Evolutionary conservation across 1,140 invertebrate genomes (phyloP).

Genomic region (Cherax quadricarinatus): DNA sequence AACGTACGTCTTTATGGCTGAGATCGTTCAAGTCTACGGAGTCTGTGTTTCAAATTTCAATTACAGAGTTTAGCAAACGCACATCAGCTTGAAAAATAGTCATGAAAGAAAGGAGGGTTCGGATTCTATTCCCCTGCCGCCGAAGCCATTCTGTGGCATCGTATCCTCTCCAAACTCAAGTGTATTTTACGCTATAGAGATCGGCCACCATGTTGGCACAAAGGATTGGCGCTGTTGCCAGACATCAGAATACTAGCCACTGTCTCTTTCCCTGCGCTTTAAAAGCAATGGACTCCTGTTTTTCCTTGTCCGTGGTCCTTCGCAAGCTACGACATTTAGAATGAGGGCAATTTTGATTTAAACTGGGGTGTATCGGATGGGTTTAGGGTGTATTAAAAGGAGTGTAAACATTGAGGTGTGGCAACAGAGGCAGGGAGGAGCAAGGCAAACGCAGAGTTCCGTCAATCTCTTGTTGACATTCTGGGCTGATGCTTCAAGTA

Average conservation of each 20-base stretch:
- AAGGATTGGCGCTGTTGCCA: slow-evolving; percentile 48
- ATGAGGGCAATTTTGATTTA: background rate
- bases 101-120: no score
- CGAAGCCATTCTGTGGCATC: background rate
- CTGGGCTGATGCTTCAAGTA: background rate
- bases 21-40: background rate
- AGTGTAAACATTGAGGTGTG: background rate
- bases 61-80: background rate
- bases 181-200: slow-evolving; percentile 48
- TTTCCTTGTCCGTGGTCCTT: background rate
- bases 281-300: background rate
- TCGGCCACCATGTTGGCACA: slow-evolving; percentile 44
- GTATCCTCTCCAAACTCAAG: slow-evolving; percentile 10
- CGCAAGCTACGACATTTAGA: no score
- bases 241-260: background rate
- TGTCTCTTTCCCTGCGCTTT: background rate
- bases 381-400: background rate
- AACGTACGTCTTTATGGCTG: no score
- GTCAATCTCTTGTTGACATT: background rate
- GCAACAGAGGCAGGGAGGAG: background rate
- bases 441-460: no score
- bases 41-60: background rate
- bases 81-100: no score
- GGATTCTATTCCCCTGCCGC: background rate
- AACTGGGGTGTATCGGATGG: background rate